Percentiles rank a stretch among this genome's conserved stretches.
phyloP scores from a whole-genome alignment of 2,888 invertebrate species.

The Heliconius ethilla region DNA sequence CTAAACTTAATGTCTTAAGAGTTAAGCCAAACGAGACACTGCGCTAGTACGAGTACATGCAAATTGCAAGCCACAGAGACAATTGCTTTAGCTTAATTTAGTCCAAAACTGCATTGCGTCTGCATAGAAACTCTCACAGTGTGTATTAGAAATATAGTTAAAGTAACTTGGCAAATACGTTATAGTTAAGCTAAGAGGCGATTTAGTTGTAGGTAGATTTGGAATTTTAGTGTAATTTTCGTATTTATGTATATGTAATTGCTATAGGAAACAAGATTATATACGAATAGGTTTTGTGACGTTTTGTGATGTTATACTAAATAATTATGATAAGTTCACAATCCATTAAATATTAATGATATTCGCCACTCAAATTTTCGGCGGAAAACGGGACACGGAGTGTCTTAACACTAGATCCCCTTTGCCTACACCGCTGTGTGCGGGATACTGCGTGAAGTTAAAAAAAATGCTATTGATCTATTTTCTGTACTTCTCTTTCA shows the following conservation, averaged over 20 bases:
- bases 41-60: slow-evolving; percentile 24
- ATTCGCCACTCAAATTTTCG: too few species aligned
- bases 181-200: neutral
- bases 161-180: neutral
- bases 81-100: slow-evolving; percentile 59
- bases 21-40: slow-evolving; percentile 30
- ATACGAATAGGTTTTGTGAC: neutral
- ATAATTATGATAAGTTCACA: too few species aligned
- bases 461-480: too few species aligned
- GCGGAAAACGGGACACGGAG: too few species aligned
- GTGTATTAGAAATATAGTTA: slow-evolving; percentile 4
- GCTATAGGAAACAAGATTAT: neutral
- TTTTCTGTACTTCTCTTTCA: too few species aligned
- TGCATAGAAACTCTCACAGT: slow-evolving; percentile 55
- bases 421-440: too few species aligned
- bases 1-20: slow-evolving; percentile 28
- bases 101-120: slow-evolving; percentile 57
- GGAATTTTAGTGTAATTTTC: neutral
- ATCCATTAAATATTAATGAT: too few species aligned
- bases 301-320: too few species aligned
- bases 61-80: slow-evolving; percentile 46
- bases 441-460: too few species aligned
- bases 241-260: neutral
- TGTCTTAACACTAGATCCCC: too few species aligned
- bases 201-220: neutral